phyloP scores from a whole-genome alignment of 53 echinoderm and acorn worm species.

The Crossaster papposus region DNA sequence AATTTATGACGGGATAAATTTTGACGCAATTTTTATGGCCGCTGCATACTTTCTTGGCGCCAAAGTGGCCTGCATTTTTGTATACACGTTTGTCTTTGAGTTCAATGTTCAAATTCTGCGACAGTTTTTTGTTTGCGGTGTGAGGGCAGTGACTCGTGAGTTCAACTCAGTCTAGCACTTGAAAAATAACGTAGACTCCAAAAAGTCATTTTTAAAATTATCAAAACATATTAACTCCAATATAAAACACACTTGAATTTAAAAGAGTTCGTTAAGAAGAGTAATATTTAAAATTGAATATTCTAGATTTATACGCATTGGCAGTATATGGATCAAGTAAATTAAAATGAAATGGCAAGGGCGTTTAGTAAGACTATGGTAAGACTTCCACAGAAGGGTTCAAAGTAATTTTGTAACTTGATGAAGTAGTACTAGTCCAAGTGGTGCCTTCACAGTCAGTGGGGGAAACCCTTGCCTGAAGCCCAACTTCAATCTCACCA shows the following conservation, averaged over 20 bases:
- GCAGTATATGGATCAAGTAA: too few relatives aligned
- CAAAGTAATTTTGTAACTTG: too few relatives aligned
- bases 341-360: too few relatives aligned
- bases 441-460: conserved; percentile 26
- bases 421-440: neutral
- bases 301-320: too few relatives aligned
- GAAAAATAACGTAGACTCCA: neutral
- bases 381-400: neutral
- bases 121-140: neutral
- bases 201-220: neutral
- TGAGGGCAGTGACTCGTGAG: conserved; percentile 22
- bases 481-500: neutral
- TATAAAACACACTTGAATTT: too few relatives aligned
- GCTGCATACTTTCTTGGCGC: conserved; percentile 54
- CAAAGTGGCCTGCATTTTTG: conserved; percentile 20
- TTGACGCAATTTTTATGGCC: conserved; percentile 57
- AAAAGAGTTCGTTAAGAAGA: too few relatives aligned
- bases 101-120: conserved; percentile 3
- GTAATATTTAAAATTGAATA: too few relatives aligned
- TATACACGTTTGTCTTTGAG: conserved; percentile 40
- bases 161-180: neutral
- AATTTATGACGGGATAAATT: conserved; percentile 59
- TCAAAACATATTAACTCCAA: too few relatives aligned
- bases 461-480: neutral
- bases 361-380: neutral